A percentile compares a stretch with the other conserved stretches of the same genome.
These are phyloP conservation scores for Malacoraja senta DNA, from an alignment of 2,797 vertebrate species.

Conservation along the genomic window DNA sequence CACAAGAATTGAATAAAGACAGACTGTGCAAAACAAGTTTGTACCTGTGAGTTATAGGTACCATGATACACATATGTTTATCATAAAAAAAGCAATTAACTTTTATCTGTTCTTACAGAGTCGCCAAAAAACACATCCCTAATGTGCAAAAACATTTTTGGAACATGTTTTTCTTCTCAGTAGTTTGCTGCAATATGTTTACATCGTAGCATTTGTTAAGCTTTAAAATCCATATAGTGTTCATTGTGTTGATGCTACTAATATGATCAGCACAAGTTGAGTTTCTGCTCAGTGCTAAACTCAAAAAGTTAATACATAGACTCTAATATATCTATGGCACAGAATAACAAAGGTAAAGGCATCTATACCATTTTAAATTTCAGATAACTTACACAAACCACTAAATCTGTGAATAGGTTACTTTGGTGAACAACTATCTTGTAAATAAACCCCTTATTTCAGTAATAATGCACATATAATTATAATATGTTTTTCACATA, in stretches of 20 bases:
- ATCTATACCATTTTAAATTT: neutral
- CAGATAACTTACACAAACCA: neutral
- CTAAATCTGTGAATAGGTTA: neutral
- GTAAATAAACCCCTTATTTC: neutral
- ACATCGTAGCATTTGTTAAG: neutral
- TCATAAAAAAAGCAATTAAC: neutral
- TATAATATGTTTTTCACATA: neutral
- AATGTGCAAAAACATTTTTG: neutral
- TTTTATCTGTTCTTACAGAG: neutral
- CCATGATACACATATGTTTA: neutral
- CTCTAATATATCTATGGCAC: neutral
- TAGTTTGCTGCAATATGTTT: neutral
- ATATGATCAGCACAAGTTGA: neutral
- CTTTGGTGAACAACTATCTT: neutral
- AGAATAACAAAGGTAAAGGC: neutral
- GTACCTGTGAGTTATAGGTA: neutral
- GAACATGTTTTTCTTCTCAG: neutral
- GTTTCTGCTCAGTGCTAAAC: neutral
- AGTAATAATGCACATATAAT: neutral
- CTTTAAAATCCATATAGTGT: neutral
- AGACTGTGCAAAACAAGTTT: neutral
- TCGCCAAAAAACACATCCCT: neutral
- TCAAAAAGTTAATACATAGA: neutral
- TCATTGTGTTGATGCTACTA: neutral
- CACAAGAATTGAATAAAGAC: neutral